These are phyloP conservation scores for Mythimna albipuncta DNA, from an alignment of 2,888 invertebrate species.

Conservation along the genomic window DNA sequence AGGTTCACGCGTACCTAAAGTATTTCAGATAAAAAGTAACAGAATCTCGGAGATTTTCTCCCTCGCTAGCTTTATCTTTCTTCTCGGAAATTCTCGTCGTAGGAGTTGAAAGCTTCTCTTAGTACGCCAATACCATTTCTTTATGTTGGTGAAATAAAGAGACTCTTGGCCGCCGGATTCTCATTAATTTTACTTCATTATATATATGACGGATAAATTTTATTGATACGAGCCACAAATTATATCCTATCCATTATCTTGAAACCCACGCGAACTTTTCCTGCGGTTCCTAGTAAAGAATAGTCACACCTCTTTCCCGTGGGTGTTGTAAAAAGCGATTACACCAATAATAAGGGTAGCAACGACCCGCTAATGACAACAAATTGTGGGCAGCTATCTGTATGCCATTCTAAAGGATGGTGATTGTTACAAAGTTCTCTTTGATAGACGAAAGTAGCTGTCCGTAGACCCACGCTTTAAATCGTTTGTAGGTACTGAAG, in stretches of 20 bases:
- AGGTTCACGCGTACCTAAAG: conserved; percentile 15
- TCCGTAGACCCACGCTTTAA: background rate
- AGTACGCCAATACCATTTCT: background rate
- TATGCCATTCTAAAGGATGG: background rate
- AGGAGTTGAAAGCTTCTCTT: background rate
- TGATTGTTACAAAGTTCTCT: background rate
- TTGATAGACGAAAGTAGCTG: conserved; percentile 7
- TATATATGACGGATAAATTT: background rate
- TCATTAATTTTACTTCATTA: conserved; percentile 7
- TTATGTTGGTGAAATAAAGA: background rate
- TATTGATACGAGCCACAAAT: background rate
- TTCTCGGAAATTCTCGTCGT: background rate
- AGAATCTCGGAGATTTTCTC: conserved; percentile 10
- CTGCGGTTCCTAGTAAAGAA: conserved; percentile 5
- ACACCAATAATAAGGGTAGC: conserved; percentile 19
- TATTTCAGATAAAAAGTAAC: conserved; percentile 34
- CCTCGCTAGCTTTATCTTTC: conserved; percentile 1
- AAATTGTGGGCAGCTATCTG: conserved; percentile 8
- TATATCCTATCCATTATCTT: background rate
- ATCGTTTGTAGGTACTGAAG: background rate
- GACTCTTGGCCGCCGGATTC: background rate
- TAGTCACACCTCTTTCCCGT: conserved; percentile 4
- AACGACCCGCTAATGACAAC: conserved; percentile 13
- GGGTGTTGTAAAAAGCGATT: background rate
- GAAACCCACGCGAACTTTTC: background rate